Evolutionary conservation across 2,113 vertebrate genomes (phyloP), one percentile per base, ranked within the genome.

Genomic region (Prietella phreatophila): DNA sequence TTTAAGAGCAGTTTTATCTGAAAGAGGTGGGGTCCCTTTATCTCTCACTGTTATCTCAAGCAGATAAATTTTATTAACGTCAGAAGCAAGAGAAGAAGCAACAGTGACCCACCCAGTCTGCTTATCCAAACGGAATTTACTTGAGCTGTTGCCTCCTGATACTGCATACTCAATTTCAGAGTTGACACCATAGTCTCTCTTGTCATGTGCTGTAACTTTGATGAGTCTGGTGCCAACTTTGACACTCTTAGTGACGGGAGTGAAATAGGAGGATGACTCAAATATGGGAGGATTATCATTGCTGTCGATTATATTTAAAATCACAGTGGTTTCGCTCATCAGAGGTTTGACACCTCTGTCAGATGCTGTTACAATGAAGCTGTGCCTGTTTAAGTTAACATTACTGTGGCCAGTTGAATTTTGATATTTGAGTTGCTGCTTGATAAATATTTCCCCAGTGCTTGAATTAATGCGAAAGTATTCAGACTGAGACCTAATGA

Each of bases 141-240:
- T 94, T 0, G 94, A 95, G 83, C 95, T 95, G 88, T 96, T 96
- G 75, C 96, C 96, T 13, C 95, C 95, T 67, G 96, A 95, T 87
- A 98, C 82, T 0, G 93, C 91, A 87, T 99, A 99, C 75, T 98
- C 97, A 55, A 99, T 94, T 93, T 98, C 96, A 19, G 98, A 97
- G 93, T 99, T 99, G 88, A 98, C 90, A 67, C 97, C 98, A 93
- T 98, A 99, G 93, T 99, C 98, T 92, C 96, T 97, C 73, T 97
- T 94, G 87, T 99, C 98, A 20, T 95, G 90, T 0, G 98, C 98
- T 30, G 95, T 95, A 9, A 99, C 95, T 92, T 95, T 94, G 50
- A 99, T 95, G 42, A 99, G 91, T 86, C 94, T 96, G 7, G 98
- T 99, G 58, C 98, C 98, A 4, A 96, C 93, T 78, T 94, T 96